A percentile compares a stretch with the other conserved stretches of the same genome.
Evolutionary conservation across 2,797 vertebrate genomes (phyloP).

Genomic region (Coilia nasus): DNA sequence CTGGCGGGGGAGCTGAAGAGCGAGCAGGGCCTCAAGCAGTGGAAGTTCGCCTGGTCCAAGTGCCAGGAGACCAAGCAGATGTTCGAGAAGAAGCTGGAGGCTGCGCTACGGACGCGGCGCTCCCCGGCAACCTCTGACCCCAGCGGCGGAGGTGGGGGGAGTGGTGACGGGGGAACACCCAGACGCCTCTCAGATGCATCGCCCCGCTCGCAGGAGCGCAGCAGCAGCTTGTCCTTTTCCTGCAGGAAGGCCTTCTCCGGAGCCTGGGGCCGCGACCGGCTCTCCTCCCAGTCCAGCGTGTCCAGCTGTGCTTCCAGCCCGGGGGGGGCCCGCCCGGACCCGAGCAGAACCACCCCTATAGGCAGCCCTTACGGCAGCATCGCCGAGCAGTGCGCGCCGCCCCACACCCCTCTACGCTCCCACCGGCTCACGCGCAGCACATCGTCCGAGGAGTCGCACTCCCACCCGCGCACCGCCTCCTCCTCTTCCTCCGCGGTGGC

Average conservation of each 20-base stretch:
- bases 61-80: constrained; percentile 88
- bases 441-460: constrained; percentile 65
- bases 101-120: constrained; percentile 68
- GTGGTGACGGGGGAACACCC: constrained; percentile 47
- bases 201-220: constrained; percentile 59
- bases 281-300: constrained; percentile 47
- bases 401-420: constrained; percentile 56
- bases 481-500: constrained; percentile 38
- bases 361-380: constrained; percentile 44
- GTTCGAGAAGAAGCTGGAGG: constrained; percentile 87
- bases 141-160: background rate
- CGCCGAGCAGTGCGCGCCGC: constrained; percentile 45
- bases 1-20: constrained; percentile 82
- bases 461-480: constrained; percentile 40
- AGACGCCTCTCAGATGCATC: constrained; percentile 63
- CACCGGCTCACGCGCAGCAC: constrained; percentile 63
- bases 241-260: constrained; percentile 61
- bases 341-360: background rate
- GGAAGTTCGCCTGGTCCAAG: constrained; percentile 86
- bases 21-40: constrained; percentile 84
- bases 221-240: constrained; percentile 57
- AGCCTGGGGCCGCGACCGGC: constrained; percentile 63
- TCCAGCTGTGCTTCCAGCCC: constrained; percentile 53
- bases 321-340: constrained; percentile 26
- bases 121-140: constrained; percentile 37